Base-by-base conservation (phyloP, 2,797 vertebrate species). In the Pelochelys cantorii region DNA sequence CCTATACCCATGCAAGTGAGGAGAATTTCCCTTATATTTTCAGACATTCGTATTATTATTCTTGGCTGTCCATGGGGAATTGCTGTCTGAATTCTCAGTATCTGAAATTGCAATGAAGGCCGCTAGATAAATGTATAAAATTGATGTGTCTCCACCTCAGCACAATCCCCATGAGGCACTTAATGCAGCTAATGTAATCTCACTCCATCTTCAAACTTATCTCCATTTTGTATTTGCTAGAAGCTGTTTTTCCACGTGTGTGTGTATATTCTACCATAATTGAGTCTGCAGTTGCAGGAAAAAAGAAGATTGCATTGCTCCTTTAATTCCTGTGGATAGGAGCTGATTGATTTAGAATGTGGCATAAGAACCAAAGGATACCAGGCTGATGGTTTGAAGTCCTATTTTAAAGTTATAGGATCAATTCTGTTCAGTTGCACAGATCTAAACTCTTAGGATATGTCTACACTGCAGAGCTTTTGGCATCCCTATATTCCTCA, bases 241-340 rank as follows among this genome's bases (percentile, higher is more conserved):
- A 62, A 34, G 48, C 23, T 5, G 14, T 27, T 62, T 74, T 84
- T 79, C 6, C 42, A 81, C 37, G 14, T 14, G 12, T 48, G 12
- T 74, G n/a, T 42, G 10, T 37, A 29, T 34, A 86, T 60, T 94
- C 74, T 54, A 37, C 74, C 84, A 54, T 94, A 90, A 79, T 29
- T n/a, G 14, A 78, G 48, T 78, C 65, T 78, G 83, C 14, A 78
- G 15, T 59, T 79, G 11, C 18, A 27, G 56, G 89, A 23, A 23
- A 78, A 86, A 52, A n/a, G 81, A 77, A 3, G 83, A 42, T 79
- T 92, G 90, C 53, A 60, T 79, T 81, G 37, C 27, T 84, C n/a
- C 68, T 90, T 94, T 84, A 93, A 86, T 93, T 93, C 60, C 60
- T 89, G 59, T 75, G 77, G 84, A 2, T 84, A 68, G 89, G 13